Conservation (phyloP, 1,140 invertebrate species). For the Aphelenchoides besseyi region DNA sequence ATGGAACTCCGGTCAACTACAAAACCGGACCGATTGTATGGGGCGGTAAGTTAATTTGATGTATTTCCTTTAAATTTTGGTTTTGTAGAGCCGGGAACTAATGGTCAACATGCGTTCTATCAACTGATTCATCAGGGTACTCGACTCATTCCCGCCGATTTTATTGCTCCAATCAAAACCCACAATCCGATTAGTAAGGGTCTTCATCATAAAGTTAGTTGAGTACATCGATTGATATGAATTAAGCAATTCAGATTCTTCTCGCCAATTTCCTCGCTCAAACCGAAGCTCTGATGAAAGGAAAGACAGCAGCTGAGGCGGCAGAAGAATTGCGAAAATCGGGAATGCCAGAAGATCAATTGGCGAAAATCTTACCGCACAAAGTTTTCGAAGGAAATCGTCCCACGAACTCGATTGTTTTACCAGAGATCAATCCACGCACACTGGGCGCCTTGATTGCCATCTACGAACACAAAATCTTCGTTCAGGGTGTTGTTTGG, state of each 20-base stretch:
- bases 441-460: slow-evolving; percentile 90
- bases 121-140: slow-evolving; percentile 88
- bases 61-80: too few species aligned
- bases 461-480: slow-evolving; percentile 98
- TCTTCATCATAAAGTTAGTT: slow-evolving; percentile 71
- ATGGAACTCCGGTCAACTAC: slow-evolving; percentile 75
- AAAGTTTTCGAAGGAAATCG: slow-evolving; percentile 94
- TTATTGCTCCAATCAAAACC: slow-evolving; percentile 85
- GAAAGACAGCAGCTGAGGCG: slow-evolving; percentile 77
- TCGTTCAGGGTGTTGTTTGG: slow-evolving; percentile 96
- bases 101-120: slow-evolving; percentile 98
- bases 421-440: slow-evolving; percentile 87
- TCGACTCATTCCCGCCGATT: slow-evolving; percentile 89
- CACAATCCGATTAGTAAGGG: slow-evolving; percentile 83
- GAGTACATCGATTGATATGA: not conserved
- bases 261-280: slow-evolving; percentile 96
- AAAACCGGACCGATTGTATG: slow-evolving; percentile 85
- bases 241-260: slow-evolving; percentile 70
- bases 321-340: slow-evolving; percentile 68
- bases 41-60: slow-evolving; percentile 67
- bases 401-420: slow-evolving; percentile 94
- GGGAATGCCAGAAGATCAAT: slow-evolving; percentile 63
- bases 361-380: slow-evolving; percentile 82
- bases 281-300: slow-evolving; percentile 92
- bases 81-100: slow-evolving; percentile 83